Conservation (phyloP, 2,113 vertebrate species). For the Trachemys scripta region DNA sequence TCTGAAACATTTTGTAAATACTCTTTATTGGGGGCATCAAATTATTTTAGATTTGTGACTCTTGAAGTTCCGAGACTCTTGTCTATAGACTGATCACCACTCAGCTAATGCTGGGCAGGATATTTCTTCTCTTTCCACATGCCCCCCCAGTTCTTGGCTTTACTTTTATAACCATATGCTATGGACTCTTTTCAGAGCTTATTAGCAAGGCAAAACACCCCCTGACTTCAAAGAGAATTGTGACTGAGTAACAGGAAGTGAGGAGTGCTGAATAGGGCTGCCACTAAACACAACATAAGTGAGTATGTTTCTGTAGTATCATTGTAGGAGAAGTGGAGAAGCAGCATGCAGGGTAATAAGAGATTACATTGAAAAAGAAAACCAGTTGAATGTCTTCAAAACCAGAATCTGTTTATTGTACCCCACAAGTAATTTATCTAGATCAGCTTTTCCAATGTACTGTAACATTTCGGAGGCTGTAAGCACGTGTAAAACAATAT, state of each 20-base stretch:
- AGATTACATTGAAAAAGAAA: background rate
- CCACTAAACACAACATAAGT: fast-evolving
- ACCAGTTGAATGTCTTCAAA: background rate
- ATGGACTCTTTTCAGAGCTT: background rate
- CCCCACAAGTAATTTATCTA: background rate
- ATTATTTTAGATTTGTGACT: background rate
- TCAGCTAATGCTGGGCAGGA: fast-evolving
- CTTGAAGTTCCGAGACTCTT: fast-evolving
- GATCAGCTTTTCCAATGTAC: fast-evolving
- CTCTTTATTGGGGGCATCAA: background rate
- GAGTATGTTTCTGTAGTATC: background rate
- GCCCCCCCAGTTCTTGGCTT: background rate
- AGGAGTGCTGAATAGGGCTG: fast-evolving
- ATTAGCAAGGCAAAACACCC: background rate
- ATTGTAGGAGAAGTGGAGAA: fast-evolving
- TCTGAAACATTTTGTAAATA: background rate
- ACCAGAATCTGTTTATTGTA: fast-evolving
- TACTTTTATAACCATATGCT: background rate
- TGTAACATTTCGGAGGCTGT: background rate
- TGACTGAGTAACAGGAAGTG: too few species aligned
- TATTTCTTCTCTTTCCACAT: background rate
- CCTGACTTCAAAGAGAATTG: background rate
- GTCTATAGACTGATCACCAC: fast-evolving
- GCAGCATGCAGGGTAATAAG: fast-evolving
- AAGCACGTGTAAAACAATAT: too few species aligned